phyloP scores from a whole-genome alignment of 2,888 invertebrate genomes.

The Ophraella communa region DNA sequence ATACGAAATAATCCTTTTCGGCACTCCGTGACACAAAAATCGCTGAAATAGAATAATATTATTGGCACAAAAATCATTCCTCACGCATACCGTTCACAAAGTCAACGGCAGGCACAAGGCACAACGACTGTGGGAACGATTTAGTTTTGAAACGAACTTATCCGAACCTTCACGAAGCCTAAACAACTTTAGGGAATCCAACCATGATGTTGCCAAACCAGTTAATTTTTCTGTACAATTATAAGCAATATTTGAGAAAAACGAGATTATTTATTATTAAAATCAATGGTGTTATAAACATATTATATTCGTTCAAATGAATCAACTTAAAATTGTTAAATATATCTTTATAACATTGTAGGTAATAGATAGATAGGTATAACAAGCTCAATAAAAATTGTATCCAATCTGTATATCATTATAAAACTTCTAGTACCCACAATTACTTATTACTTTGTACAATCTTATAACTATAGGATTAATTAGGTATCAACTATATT shows the following conservation, averaged over 20 bases:
- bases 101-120: constrained; percentile 48
- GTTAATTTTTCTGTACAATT: not conserved
- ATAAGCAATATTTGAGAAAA: not conserved
- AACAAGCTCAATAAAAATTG: too few species aligned
- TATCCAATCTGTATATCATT: too few species aligned
- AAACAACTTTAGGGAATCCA: constrained; percentile 17
- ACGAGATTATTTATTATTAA: not conserved
- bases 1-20: constrained; percentile 31
- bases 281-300: too few species aligned
- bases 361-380: too few species aligned
- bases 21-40: constrained; percentile 41
- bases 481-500: too few species aligned
- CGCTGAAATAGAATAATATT: constrained; percentile 40
- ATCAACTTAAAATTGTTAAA: too few species aligned
- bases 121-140: constrained; percentile 44
- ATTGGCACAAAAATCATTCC: constrained; percentile 47
- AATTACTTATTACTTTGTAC: too few species aligned
- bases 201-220: constrained; percentile 34
- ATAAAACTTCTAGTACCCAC: too few species aligned
- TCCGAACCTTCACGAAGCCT: constrained; percentile 31
- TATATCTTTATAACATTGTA: too few species aligned
- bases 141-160: constrained; percentile 32
- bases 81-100: constrained; percentile 48
- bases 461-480: too few species aligned
- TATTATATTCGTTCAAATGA: too few species aligned